phyloP scores from a whole-genome alignment of 2,888 invertebrate species.

The Parnassius smintheus region DNA sequence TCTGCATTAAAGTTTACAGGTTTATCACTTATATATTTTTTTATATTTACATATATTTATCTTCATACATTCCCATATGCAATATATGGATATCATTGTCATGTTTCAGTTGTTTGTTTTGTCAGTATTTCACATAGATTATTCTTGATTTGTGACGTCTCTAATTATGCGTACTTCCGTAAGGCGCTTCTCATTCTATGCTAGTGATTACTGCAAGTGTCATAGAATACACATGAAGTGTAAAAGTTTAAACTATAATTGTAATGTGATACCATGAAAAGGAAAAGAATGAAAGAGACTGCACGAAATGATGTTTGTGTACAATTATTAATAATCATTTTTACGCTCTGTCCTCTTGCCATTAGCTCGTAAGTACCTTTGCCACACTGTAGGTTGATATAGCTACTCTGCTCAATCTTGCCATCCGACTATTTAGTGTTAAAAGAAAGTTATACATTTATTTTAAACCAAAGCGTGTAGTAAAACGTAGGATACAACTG shows the following conservation, averaged over 20 bases:
- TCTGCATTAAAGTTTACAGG: conserved; percentile 36
- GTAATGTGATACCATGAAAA: no score
- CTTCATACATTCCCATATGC: conserved; percentile 27
- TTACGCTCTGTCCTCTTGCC: conserved; percentile 58
- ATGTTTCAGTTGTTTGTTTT: not conserved
- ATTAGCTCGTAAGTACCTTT: conserved; percentile 43
- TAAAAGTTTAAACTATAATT: no score
- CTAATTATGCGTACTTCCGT: not conserved
- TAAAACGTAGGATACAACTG: conserved; percentile 14
- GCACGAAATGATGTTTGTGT: conserved; percentile 31
- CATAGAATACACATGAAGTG: not conserved
- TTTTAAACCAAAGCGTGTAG: conserved; percentile 18
- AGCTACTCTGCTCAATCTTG: conserved; percentile 46
- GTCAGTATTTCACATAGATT: not conserved
- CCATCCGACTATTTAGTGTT: conserved; percentile 31
- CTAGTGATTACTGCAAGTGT: not conserved
- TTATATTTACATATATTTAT: no score
- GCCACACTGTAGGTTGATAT: conserved; percentile 38
- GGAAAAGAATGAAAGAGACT: not conserved
- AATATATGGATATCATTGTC: conserved; percentile 5
- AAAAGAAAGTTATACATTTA: conserved; percentile 21
- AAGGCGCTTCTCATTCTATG: not conserved
- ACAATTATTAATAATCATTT: conserved; percentile 29
- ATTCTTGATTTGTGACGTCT: no score
- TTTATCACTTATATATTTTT: no score